These are phyloP conservation scores for Polietes domitor DNA, from an alignment of 2,888 invertebrate genomes.

Conservation along the genomic window DNA sequence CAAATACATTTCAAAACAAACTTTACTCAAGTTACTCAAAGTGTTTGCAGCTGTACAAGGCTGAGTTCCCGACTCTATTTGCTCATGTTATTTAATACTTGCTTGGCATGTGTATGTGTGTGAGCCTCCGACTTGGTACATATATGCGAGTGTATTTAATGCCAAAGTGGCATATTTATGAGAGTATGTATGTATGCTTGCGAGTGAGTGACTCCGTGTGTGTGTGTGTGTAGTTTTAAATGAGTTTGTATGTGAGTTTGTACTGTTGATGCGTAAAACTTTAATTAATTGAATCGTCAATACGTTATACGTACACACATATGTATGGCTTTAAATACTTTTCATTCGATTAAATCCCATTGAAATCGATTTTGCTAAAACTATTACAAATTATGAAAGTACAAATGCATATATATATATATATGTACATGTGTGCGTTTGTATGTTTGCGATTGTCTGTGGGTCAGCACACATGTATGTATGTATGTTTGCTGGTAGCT, in stretches of 20 bases:
- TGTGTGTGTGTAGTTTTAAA: not conserved
- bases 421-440: not conserved
- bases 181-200: not conserved
- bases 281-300: slow-evolving; percentile 29
- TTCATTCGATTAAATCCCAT: slow-evolving; percentile 22
- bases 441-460: not conserved
- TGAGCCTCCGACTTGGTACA: not conserved
- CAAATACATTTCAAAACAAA: slow-evolving; percentile 17
- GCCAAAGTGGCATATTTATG: slow-evolving; percentile 18
- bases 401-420: not conserved
- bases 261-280: slow-evolving; percentile 20
- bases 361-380: slow-evolving; percentile 11
- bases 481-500: not conserved
- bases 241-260: not conserved
- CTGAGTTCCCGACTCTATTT: slow-evolving; percentile 23
- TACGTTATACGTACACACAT: not conserved
- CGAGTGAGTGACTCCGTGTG: not conserved
- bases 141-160: slow-evolving; percentile 18
- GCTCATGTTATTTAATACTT: slow-evolving; percentile 14
- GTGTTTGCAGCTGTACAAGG: slow-evolving; percentile 25
- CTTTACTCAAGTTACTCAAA: slow-evolving; percentile 32
- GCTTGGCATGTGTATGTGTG: not conserved
- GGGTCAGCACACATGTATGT: not conserved
- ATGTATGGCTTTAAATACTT: slow-evolving; percentile 15
- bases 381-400: not conserved